Conservation (phyloP, 2,113 vertebrate species). For the Phalacrocorax carbo region DNA sequence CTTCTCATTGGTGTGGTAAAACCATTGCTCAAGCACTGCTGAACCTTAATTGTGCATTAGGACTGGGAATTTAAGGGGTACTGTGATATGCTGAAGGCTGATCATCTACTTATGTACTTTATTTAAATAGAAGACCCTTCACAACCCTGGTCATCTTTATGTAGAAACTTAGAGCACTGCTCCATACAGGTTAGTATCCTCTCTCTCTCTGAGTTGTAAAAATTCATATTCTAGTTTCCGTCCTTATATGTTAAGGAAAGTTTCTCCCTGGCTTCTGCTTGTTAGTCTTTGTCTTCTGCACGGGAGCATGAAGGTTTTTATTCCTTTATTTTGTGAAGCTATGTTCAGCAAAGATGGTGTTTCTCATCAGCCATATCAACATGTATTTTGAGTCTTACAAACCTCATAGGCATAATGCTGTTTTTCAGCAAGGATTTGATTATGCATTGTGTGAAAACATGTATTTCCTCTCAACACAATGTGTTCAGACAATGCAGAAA, state of each 20-base stretch:
- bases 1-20: neutral
- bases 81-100: neutral
- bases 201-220: neutral
- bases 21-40: neutral
- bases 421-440: neutral
- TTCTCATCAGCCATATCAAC: neutral
- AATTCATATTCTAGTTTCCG: neutral
- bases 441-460: neutral
- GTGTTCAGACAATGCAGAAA: neutral
- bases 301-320: neutral
- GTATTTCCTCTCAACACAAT: neutral
- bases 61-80: accelerated
- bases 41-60: neutral
- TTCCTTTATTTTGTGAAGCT: neutral
- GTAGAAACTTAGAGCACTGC: neutral
- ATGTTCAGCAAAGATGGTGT: neutral
- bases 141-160: neutral
- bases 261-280: neutral
- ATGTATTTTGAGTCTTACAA: neutral
- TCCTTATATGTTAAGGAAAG: neutral
- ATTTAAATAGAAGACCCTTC: neutral
- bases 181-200: neutral
- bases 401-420: neutral
- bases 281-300: neutral
- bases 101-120: neutral